Evolutionary conservation across 1,140 invertebrate species (phyloP).

Genomic region (Cherax destructor): DNA sequence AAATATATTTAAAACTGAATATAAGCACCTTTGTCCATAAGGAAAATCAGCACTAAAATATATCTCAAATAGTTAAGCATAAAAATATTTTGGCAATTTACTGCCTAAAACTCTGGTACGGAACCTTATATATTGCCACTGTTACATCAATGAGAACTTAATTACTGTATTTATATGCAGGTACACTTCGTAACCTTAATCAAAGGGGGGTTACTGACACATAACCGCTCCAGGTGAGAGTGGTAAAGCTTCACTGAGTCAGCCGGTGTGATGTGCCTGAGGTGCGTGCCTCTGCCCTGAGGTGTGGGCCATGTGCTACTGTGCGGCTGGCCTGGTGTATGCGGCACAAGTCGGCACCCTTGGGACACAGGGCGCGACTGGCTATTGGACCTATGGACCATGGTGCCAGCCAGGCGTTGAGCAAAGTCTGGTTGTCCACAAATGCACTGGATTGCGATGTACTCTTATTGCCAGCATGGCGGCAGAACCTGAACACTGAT

Average conservation of each 20-base stretch:
- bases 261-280: constrained; percentile 17
- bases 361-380: constrained; percentile 56
- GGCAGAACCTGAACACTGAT: constrained; percentile 60
- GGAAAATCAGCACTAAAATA: constrained; percentile 37
- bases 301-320: constrained; percentile 26
- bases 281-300: constrained; percentile 28
- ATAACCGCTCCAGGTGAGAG: not conserved
- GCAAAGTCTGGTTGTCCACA: constrained; percentile 66
- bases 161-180: constrained; percentile 63
- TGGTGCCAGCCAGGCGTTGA: constrained; percentile 54
- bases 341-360: constrained; percentile 39
- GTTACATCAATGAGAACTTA: constrained; percentile 67
- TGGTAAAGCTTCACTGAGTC: constrained; percentile 19
- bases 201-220: constrained; percentile 42
- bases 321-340: not conserved
- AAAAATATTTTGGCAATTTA: constrained; percentile 64
- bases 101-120: constrained; percentile 68
- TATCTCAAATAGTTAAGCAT: constrained; percentile 55
- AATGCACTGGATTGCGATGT: constrained; percentile 66
- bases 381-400: constrained; percentile 36
- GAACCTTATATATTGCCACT: constrained; percentile 68
- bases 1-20: constrained; percentile 58
- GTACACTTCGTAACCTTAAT: constrained; percentile 66
- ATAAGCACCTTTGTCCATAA: constrained; percentile 63
- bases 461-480: constrained; percentile 56